Evolutionary conservation across 1,140 invertebrate species (phyloP), one percentile per base, ranked within the genome.

Genomic region (Melanaphis sacchari): DNA sequence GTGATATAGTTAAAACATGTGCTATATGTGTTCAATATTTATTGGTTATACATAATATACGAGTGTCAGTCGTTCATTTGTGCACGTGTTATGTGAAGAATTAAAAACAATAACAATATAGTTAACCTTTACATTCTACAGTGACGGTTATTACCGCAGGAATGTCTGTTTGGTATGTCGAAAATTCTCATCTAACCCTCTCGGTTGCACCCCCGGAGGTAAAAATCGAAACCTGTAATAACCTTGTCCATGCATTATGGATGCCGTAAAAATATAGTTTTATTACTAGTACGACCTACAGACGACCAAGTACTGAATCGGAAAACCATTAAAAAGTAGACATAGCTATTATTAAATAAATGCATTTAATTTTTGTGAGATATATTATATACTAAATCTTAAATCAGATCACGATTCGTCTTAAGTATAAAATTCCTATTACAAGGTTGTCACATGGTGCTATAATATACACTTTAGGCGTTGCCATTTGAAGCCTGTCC

Each of bases 351-450:
- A 89, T 89, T 26, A 38, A 54, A 52, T 26, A 22, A 22, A 22
- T 5, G 49, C 5, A 38, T 89, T 89, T 89, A 26, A 54, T 89
- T 49, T 89, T 89, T 52, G 49, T 54, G 26, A 89, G 36, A 54
- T 46, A 41, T 76, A 76, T 76, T 76, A 76, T 76, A n/a, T 40
- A 76, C 1, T 76, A 81, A 21, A 66, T 76, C 76, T 76, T 36
- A 43, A 91, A 91, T 76, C 90, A 36, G 59, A 91, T 91, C 90
- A 91, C 90, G 90, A 91, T 46, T 43, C 90, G 66, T 91, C 90
- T 5, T 15, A 43, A 91, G 66, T 76, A 41, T 43, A 91, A 26
- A 91, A 91, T 41, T 59, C 31, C 38, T 91, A 31, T 81, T 21
- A 91, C 90, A 91, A 91, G 90, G 90, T 91, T 81, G 90, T 91